phyloP scores from a whole-genome alignment of 2,797 vertebrate genomes.

The Poliocrania exsul region DNA sequence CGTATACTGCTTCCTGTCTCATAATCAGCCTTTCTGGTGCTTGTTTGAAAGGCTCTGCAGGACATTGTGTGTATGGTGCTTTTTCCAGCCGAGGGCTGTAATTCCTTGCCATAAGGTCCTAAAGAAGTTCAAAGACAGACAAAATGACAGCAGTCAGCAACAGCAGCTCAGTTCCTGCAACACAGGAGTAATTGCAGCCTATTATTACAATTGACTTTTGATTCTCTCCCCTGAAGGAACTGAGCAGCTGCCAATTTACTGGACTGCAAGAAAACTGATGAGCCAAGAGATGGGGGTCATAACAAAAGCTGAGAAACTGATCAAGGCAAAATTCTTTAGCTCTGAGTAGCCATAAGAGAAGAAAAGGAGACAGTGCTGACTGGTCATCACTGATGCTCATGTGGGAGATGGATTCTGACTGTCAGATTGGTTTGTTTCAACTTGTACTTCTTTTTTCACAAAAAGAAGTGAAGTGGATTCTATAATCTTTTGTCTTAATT shows the following conservation, averaged over 20 bases:
- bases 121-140: conserved; percentile 55
- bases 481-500: not conserved
- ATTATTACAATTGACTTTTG: conserved; percentile 44
- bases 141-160: conserved; percentile 61
- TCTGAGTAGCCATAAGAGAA: not conserved
- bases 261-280: conserved; percentile 38
- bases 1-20: not conserved
- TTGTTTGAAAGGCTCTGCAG: conserved; percentile 2
- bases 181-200: conserved; percentile 50
- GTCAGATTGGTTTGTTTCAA: not conserved
- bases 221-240: conserved; percentile 48
- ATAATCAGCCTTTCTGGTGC: not conserved
- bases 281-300: conserved; percentile 30
- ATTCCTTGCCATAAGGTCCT: conserved; percentile 35
- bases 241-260: conserved; percentile 51
- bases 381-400: not conserved
- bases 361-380: not conserved
- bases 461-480: not conserved
- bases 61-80: not conserved
- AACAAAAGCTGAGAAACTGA: conserved; percentile 14
- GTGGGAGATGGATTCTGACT: not conserved
- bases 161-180: conserved; percentile 37
- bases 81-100: conserved; percentile 22
- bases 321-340: conserved; percentile 51
- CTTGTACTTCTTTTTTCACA: not conserved